Percentiles rank a stretch among this genome's conserved stretches.
These are phyloP conservation scores for Aphelenchoides bicaudatus DNA, from an alignment of 2,888 invertebrate species.

Conservation along the genomic window DNA sequence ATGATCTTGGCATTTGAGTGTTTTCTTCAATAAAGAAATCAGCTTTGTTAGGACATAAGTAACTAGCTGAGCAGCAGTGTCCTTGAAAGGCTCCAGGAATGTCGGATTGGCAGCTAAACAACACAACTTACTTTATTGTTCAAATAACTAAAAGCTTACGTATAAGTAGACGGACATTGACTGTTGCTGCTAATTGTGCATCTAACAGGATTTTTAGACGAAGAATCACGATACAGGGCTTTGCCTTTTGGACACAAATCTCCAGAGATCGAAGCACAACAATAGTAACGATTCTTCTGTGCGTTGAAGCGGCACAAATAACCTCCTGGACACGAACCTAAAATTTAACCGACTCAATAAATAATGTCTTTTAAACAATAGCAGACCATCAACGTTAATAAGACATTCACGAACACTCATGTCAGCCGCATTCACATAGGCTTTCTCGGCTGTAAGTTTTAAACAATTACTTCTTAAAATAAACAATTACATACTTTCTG, in stretches of 20 bases:
- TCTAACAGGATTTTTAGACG: conserved; percentile 49
- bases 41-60: conserved; percentile 57
- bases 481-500: too few relatives aligned
- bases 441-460: too few relatives aligned
- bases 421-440: conserved; percentile 58
- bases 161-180: conserved; percentile 52
- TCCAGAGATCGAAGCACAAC: conserved; percentile 57
- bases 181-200: conserved; percentile 51
- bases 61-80: conserved; percentile 55
- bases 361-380: too few relatives aligned
- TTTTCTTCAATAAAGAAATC: conserved; percentile 58
- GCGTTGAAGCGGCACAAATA: conserved; percentile 59
- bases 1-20: conserved; percentile 55
- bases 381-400: conserved; percentile 56
- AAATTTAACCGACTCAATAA: too few relatives aligned
- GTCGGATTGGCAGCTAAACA: conserved; percentile 57
- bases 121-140: too few relatives aligned
- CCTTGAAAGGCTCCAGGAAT: conserved; percentile 58
- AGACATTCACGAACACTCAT: conserved; percentile 57
- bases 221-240: conserved; percentile 53
- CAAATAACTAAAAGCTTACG: too few relatives aligned
- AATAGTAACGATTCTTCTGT: conserved; percentile 55
- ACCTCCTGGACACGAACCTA: conserved; percentile 53
- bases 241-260: conserved; percentile 52
- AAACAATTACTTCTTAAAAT: too few relatives aligned